These are phyloP conservation scores for Siniperca knerii DNA, from an alignment of 2,113 vertebrate species.

Conservation along the genomic window DNA sequence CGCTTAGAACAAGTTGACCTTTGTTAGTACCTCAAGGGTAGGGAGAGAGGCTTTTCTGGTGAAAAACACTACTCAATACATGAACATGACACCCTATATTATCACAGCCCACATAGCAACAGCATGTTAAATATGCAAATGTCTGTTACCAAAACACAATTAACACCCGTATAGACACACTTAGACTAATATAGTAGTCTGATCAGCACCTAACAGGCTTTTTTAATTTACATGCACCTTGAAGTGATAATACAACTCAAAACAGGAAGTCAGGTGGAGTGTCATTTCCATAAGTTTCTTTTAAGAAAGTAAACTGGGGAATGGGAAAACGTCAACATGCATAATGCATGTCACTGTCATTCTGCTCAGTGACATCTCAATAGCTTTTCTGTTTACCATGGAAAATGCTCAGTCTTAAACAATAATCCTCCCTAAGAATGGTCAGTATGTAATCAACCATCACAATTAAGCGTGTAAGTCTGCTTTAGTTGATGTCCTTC, in stretches of 20 bases:
- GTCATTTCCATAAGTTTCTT: neutral
- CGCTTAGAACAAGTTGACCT: constrained; percentile 53
- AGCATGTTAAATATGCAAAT: neutral
- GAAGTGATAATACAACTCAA: neutral
- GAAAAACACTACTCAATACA: neutral
- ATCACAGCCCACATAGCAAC: neutral
- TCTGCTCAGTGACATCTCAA: constrained; percentile 17
- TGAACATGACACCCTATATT: neutral
- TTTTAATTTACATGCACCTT: neutral
- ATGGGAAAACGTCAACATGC: constrained; percentile 10
- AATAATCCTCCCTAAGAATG: constrained; percentile 40
- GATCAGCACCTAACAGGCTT: neutral
- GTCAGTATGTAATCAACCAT: constrained; percentile 42
- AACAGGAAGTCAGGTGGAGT: neutral
- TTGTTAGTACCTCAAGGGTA: constrained; percentile 44
- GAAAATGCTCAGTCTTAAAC: constrained; percentile 25
- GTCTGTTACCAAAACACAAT: neutral
- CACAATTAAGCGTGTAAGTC: constrained; percentile 14
- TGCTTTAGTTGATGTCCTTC: constrained; percentile 36
- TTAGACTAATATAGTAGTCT: neutral
- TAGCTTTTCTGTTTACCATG: constrained; percentile 21
- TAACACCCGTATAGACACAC: neutral
- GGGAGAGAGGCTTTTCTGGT: neutral
- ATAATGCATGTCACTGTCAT: constrained; percentile 40
- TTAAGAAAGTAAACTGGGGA: neutral